Evolutionary conservation across 1,140 invertebrate species (phyloP).

Genomic region (Mactra quadrangularis): DNA sequence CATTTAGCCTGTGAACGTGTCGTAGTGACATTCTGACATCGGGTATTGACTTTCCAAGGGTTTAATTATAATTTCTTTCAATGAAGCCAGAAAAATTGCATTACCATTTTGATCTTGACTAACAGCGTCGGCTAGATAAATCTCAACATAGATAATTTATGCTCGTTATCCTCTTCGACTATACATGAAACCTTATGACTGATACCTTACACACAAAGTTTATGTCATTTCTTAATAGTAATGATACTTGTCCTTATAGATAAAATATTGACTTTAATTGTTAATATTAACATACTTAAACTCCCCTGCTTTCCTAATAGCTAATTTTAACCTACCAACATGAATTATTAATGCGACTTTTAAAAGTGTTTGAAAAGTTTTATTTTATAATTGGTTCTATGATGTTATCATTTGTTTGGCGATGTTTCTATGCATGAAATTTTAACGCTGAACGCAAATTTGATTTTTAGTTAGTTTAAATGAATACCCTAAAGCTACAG

Average conservation of each 20-base stretch:
- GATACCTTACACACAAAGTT: too few relatives aligned
- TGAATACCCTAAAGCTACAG: background rate
- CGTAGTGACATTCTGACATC: too few relatives aligned
- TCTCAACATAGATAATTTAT: too few relatives aligned
- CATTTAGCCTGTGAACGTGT: too few relatives aligned
- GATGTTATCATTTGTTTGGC: slow-evolving; percentile 10
- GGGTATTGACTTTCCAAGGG: too few relatives aligned
- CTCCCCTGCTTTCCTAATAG: slow-evolving; percentile 10
- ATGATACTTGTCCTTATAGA: slow-evolving; percentile 25
- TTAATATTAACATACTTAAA: slow-evolving; percentile 7
- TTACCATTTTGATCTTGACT: too few relatives aligned
- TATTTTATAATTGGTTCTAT: background rate
- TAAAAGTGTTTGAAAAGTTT: slow-evolving; percentile 56
- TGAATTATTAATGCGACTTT: slow-evolving; percentile 53
- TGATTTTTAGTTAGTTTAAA: background rate
- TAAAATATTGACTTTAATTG: background rate
- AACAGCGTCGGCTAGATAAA: too few relatives aligned
- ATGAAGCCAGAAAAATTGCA: too few relatives aligned
- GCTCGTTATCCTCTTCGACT: too few relatives aligned
- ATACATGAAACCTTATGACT: too few relatives aligned
- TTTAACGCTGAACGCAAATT: background rate
- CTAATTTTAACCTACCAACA: slow-evolving; percentile 50
- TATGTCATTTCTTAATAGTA: background rate
- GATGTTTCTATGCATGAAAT: slow-evolving; percentile 23
- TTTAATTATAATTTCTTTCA: too few relatives aligned